Conservation (phyloP, 2,888 invertebrate species). For the Kryphioiulus occultus region DNA sequence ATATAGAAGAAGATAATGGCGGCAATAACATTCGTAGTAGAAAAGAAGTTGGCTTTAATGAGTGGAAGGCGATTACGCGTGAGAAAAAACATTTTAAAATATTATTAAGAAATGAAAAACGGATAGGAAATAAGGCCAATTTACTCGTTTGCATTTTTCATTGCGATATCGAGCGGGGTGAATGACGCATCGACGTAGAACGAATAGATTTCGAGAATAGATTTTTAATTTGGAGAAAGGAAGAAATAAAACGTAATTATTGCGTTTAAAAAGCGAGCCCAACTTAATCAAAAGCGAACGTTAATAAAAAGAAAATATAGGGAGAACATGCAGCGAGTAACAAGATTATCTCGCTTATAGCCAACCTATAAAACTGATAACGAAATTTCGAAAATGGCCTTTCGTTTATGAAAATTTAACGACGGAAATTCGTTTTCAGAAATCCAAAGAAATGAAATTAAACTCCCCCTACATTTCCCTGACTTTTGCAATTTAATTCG, state of each 20-base stretch:
- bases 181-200: neutral
- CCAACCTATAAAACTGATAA: too few relatives aligned
- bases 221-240: neutral
- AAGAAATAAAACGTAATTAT: neutral
- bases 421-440: too few relatives aligned
- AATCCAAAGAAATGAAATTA: too few relatives aligned
- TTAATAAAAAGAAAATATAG: too few relatives aligned
- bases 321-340: too few relatives aligned
- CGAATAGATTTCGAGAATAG: neutral
- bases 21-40: constrained; percentile 39
- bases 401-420: too few relatives aligned
- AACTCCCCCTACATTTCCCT: too few relatives aligned
- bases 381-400: too few relatives aligned
- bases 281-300: neutral
- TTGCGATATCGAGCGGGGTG: neutral
- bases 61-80: neutral
- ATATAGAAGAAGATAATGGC: constrained; percentile 42
- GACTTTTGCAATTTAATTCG: too few relatives aligned
- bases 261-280: neutral
- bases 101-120: constrained; percentile 40
- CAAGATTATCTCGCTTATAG: too few relatives aligned
- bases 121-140: constrained; percentile 41
- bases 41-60: neutral
- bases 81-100: constrained; percentile 8
- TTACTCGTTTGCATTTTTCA: neutral